These are phyloP conservation scores for Panagrolaimus sp. DNA, from an alignment of 1,140 invertebrate species.

Conservation along the genomic window DNA sequence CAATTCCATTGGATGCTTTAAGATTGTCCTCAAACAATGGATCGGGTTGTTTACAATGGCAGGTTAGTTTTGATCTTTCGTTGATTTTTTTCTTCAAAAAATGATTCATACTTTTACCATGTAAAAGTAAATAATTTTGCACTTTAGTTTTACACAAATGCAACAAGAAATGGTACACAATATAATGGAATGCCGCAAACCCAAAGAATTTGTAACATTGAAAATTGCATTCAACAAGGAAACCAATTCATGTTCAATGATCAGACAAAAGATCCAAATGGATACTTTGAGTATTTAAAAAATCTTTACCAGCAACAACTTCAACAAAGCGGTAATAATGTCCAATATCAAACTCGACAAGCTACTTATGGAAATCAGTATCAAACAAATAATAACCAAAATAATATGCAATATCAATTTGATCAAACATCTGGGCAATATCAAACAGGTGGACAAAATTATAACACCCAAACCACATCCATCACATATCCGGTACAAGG, in stretches of 20 bases:
- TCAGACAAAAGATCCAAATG: neutral
- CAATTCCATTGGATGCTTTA: constrained; percentile 1
- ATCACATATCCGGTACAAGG: too few relatives aligned
- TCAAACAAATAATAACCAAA: too few relatives aligned
- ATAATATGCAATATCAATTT: too few relatives aligned
- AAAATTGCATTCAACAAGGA: neutral
- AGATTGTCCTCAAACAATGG: neutral
- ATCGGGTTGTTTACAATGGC: constrained; percentile 6
- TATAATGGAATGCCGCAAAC: neutral
- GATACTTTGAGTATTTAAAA: neutral
- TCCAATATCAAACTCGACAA: too few relatives aligned
- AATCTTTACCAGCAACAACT: too few relatives aligned
- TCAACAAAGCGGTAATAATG: too few relatives aligned
- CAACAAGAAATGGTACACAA: neutral
- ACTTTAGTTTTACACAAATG: constrained; percentile 12
- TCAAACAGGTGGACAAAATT: too few relatives aligned
- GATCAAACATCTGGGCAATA: too few relatives aligned
- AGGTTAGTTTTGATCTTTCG: constrained; percentile 7
- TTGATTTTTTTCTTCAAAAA: constrained; percentile 2
- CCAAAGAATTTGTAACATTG: constrained; percentile 1
- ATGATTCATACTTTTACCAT: neutral
- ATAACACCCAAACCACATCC: too few relatives aligned
- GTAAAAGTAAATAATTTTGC: neutral
- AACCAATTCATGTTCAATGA: neutral
- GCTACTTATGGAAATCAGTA: too few relatives aligned